Conservation (phyloP, 1,140 invertebrate species). For the Drosophila varians region DNA sequence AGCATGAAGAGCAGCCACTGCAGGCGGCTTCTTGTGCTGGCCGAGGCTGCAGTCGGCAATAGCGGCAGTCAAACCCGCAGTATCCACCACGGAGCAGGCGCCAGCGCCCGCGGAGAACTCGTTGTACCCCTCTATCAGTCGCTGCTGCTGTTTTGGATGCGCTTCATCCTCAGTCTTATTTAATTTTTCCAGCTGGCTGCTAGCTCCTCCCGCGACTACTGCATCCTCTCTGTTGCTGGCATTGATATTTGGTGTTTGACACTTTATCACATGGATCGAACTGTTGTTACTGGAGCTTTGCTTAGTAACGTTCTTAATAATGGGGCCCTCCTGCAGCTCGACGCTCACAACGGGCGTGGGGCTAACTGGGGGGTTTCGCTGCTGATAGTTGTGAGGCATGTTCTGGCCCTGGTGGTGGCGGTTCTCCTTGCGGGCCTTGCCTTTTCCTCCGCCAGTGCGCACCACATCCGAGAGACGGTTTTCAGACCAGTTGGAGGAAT, state of each 20-base stretch:
- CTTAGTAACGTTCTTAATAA: conserved; percentile 77
- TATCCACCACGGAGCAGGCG: conserved; percentile 63
- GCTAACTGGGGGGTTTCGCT: conserved; percentile 53
- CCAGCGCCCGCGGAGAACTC: conserved; percentile 73
- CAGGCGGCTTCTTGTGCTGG: conserved; percentile 72
- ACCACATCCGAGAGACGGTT: conserved; percentile 92
- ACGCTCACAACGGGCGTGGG: conserved; percentile 48
- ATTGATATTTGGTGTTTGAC: conserved; percentile 82
- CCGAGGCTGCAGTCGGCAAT: conserved; percentile 68
- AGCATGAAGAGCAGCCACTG: conserved; percentile 62
- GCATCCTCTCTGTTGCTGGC: conserved; percentile 64
- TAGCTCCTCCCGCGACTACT: conserved; percentile 35
- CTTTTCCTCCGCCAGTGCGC: conserved; percentile 84
- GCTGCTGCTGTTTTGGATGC: conserved; percentile 66
- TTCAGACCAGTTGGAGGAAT: conserved; percentile 75
- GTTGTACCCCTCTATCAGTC: conserved; percentile 52
- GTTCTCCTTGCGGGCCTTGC: conserved; percentile 83
- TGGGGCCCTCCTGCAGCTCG: conserved; percentile 50
- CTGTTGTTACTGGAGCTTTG: conserved; percentile 81
- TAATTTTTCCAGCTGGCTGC: conserved; percentile 66
- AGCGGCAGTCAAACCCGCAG: conserved; percentile 50
- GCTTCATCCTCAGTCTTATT: conserved; percentile 82
- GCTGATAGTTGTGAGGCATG: conserved; percentile 72
- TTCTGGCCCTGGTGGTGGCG: conserved; percentile 47
- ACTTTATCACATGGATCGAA: conserved; percentile 83